A percentile compares a stretch with the other conserved stretches of the same genome.
phyloP scores from a whole-genome alignment of 2,888 invertebrate genomes.

The Oasisia sp. region DNA sequence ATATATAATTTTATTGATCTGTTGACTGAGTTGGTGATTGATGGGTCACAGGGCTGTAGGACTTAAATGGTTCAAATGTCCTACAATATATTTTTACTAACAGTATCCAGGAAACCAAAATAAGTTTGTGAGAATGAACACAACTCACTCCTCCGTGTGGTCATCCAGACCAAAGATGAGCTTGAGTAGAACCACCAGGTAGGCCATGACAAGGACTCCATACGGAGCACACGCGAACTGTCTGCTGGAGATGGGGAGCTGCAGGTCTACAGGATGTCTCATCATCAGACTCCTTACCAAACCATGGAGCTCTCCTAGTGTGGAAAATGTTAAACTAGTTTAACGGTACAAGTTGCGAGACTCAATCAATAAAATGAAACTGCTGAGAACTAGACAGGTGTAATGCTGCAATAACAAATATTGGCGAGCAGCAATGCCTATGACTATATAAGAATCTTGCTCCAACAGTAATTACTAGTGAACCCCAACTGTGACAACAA shows the following conservation, averaged over 20 bases:
- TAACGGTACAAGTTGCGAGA: background rate
- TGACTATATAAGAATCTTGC: background rate
- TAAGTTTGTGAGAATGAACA: too few relatives aligned
- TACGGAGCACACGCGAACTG: background rate
- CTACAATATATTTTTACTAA: too few relatives aligned
- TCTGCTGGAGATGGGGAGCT: background rate
- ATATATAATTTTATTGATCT: too few relatives aligned
- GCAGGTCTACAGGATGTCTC: background rate
- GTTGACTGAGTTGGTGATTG: too few relatives aligned
- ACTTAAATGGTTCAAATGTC: too few relatives aligned
- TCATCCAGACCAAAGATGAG: conserved; percentile 22
- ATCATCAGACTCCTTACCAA: background rate
- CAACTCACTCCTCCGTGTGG: conserved; percentile 13
- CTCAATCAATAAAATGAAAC: background rate
- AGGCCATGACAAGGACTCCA: background rate
- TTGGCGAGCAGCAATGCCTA: background rate
- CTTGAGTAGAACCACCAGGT: conserved; percentile 19
- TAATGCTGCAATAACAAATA: background rate
- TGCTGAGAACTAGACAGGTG: background rate
- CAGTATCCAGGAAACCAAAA: too few relatives aligned
- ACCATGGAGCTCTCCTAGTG: background rate
- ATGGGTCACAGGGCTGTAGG: too few relatives aligned
- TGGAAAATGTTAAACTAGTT: background rate
- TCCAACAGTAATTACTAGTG: too few relatives aligned
- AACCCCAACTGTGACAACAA: too few relatives aligned